Conservation (phyloP, 2,888 invertebrate genomes). For the Falcaria lacertinaria region DNA sequence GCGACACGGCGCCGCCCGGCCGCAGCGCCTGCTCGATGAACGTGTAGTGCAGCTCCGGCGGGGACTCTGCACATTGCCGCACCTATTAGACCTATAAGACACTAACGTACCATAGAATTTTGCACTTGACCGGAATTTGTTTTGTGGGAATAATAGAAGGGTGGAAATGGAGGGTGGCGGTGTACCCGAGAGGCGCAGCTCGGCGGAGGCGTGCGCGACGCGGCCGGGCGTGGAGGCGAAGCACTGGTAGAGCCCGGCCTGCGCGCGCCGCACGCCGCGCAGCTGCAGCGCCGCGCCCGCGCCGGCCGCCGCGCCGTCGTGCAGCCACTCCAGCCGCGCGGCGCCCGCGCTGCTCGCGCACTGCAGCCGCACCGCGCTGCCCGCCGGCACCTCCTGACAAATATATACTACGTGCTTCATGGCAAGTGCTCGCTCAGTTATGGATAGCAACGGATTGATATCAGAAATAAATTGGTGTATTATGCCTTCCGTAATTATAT, state of each 20-base stretch:
- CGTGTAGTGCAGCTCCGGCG: constrained; percentile 89
- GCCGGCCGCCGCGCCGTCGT: constrained; percentile 82
- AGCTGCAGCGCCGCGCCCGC: constrained; percentile 40
- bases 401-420: constrained; percentile 3
- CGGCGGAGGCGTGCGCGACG: constrained; percentile 86
- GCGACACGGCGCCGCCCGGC: constrained; percentile 82
- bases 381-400: constrained; percentile 82
- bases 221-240: constrained; percentile 84
- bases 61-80: constrained; percentile 82
- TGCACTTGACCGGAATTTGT: too few relatives aligned
- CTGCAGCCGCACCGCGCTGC: constrained; percentile 83
- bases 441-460: too few relatives aligned
- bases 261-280: constrained; percentile 82
- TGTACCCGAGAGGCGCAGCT: constrained; percentile 88
- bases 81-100: too few relatives aligned
- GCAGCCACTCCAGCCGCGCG: constrained; percentile 82
- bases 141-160: too few relatives aligned
- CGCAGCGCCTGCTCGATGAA: constrained; percentile 88
- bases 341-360: constrained; percentile 78
- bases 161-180: too few relatives aligned
- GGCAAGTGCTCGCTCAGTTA: too few relatives aligned
- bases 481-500: too few relatives aligned
- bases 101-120: too few relatives aligned
- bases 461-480: too few relatives aligned
- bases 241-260: constrained; percentile 93